phyloP scores from a whole-genome alignment of 2,797 vertebrate genomes.

The Hyperoplus immaculatus region DNA sequence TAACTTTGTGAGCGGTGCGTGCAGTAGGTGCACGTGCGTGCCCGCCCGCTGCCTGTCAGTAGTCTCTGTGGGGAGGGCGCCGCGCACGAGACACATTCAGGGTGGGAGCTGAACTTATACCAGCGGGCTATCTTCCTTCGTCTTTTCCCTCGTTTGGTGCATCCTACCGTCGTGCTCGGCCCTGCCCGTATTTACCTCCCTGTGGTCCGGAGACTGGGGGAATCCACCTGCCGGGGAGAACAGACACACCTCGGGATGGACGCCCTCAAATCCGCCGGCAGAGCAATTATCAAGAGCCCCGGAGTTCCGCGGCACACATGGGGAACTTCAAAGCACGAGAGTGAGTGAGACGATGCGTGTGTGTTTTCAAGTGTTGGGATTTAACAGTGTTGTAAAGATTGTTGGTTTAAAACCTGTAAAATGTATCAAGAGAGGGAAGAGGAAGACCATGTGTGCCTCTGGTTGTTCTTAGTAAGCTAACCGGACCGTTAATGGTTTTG shows the following conservation, averaged over 20 bases:
- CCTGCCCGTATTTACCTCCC: conserved; percentile 4
- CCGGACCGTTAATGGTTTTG: conserved; percentile 24
- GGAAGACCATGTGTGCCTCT: conserved; percentile 14
- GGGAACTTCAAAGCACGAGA: conserved; percentile 90
- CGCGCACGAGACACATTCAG: background rate
- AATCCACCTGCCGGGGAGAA: conserved; percentile 74
- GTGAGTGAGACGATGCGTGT: conserved; percentile 80
- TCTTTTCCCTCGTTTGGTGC: background rate
- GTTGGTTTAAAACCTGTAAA: conserved; percentile 3
- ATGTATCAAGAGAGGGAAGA: background rate
- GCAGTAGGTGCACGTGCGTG: conserved; percentile 32
- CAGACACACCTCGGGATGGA: conserved; percentile 86
- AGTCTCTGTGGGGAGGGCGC: conserved; percentile 10
- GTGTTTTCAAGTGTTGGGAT: conserved; percentile 17
- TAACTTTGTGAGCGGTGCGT: conserved; percentile 62
- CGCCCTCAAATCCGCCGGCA: conserved; percentile 91
- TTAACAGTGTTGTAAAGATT: background rate
- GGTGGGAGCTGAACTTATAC: conserved; percentile 46
- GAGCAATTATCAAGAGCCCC: conserved; percentile 92
- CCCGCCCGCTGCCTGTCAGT: conserved; percentile 23
- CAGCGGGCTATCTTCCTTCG: background rate
- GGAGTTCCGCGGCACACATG: conserved; percentile 90
- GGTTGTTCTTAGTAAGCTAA: conserved; percentile 17
- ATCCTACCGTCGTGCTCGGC: conserved; percentile 26
- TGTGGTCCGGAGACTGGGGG: conserved; percentile 47